A percentile compares a stretch with the other conserved stretches of the same genome.
Conservation (phyloP, 2,797 vertebrate species). For the Tinamus major region DNA sequence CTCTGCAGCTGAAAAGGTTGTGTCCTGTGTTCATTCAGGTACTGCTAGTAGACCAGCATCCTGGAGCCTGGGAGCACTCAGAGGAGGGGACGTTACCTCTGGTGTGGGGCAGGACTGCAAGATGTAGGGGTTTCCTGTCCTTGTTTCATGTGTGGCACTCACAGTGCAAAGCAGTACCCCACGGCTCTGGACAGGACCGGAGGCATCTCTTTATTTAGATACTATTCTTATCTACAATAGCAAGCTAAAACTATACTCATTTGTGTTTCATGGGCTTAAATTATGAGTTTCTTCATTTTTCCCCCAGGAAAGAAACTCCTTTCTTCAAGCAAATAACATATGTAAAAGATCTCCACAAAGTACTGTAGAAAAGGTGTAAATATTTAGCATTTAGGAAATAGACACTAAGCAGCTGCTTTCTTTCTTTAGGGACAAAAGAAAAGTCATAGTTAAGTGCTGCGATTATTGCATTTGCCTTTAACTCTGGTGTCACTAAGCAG, state of each 20-base stretch:
- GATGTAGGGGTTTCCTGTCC: not conserved
- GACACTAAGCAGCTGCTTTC: not conserved
- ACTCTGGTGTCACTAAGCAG: not conserved
- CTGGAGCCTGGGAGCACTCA: not conserved
- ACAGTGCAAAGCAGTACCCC: not conserved
- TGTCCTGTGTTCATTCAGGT: not conserved
- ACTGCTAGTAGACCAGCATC: not conserved
- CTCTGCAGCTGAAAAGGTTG: not conserved
- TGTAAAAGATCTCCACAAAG: not conserved
- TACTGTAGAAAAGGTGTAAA: accelerated
- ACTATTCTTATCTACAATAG: not conserved
- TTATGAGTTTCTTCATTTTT: not conserved
- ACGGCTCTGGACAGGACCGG: not conserved
- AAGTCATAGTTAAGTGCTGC: not conserved
- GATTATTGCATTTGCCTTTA: not conserved
- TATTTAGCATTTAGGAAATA: not conserved
- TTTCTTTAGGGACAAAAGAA: not conserved
- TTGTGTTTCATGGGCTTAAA: not conserved
- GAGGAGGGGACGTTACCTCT: not conserved
- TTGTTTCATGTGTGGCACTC: not conserved
- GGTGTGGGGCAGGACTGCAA: not conserved
- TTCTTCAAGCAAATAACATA: not conserved
- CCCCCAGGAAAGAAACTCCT: not conserved
- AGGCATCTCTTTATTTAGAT: not conserved
- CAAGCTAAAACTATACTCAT: not conserved